A percentile compares a stretch with the other conserved stretches of the same genome.
Conservation (phyloP, 2,888 invertebrate genomes). For the Odontothrips loti region DNA sequence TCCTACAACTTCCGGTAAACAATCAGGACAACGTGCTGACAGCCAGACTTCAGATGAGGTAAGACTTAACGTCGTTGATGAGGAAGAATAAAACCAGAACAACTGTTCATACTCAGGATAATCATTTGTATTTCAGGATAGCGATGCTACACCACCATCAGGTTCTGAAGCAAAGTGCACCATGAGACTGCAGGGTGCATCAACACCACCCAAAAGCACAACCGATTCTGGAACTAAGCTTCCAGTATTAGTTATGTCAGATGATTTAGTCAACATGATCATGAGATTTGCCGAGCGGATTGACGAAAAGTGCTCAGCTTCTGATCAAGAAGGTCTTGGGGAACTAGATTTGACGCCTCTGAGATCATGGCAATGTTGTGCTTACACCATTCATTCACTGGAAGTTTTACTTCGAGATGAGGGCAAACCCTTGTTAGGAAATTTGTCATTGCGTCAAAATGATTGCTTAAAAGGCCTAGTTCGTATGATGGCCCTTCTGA, state of each 20-base stretch:
- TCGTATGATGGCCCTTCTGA: slow-evolving; percentile 55
- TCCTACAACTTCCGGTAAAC: not conserved
- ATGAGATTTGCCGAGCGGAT: not conserved
- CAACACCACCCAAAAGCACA: not conserved
- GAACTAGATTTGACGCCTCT: slow-evolving; percentile 46
- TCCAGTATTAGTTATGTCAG: not conserved
- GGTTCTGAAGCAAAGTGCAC: slow-evolving; percentile 30
- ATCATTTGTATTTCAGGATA: slow-evolving; percentile 32
- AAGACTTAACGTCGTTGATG: not conserved
- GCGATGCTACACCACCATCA: slow-evolving; percentile 29
- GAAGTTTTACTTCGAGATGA: slow-evolving; percentile 67
- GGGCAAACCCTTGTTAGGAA: slow-evolving; percentile 67
- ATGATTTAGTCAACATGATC: slow-evolving; percentile 9
- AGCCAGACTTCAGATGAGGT: not conserved
- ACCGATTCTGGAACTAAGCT: not conserved
- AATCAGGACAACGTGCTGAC: not conserved
- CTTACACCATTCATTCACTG: slow-evolving; percentile 73
- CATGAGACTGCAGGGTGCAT: slow-evolving; percentile 38
- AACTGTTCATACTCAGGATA: no score
- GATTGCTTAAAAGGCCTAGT: slow-evolving; percentile 72
- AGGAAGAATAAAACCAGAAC: no score
- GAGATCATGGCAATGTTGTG: slow-evolving; percentile 65
- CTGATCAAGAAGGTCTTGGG: not conserved
- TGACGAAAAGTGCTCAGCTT: not conserved
- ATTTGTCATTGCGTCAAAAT: slow-evolving; percentile 70